Conservation (phyloP, 2,113 vertebrate species). For the Neolamprologus modestus region DNA sequence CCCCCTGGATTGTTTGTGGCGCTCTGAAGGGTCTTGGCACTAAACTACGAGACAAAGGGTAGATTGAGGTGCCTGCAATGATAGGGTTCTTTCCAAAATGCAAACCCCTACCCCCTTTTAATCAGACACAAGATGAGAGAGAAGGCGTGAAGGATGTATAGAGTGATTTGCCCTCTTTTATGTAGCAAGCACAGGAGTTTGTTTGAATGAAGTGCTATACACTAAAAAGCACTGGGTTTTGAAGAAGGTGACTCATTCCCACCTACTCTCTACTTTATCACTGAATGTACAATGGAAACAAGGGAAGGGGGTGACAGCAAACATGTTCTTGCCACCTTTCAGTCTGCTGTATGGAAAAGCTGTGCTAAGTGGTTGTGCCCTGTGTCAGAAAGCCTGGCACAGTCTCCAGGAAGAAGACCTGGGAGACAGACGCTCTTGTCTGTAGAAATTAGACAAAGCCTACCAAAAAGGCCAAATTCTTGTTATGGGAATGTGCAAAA, state of each 20-base stretch:
- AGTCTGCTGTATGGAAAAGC: slow-evolving; percentile 32
- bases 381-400: slow-evolving; percentile 10
- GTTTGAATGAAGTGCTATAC: slow-evolving; percentile 26
- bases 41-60: slow-evolving; percentile 38
- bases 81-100: slow-evolving; percentile 25
- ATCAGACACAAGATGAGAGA: neutral
- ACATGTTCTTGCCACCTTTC: slow-evolving; percentile 56
- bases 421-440: slow-evolving; percentile 31
- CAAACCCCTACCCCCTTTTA: neutral
- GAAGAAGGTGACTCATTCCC: slow-evolving; percentile 28
- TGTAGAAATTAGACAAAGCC: neutral
- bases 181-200: neutral
- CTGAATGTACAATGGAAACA: slow-evolving; percentile 35
- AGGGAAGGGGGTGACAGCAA: slow-evolving; percentile 44
- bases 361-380: slow-evolving; percentile 49
- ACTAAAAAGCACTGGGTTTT: slow-evolving; percentile 47
- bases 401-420: slow-evolving; percentile 21
- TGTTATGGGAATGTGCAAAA: neutral
- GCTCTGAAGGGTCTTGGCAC: neutral
- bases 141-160: slow-evolving; percentile 17
- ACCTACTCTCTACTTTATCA: slow-evolving; percentile 60
- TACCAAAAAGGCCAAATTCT: neutral
- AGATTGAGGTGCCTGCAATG: slow-evolving; percentile 37
- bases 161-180: slow-evolving; percentile 52
- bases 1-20: slow-evolving; percentile 42